Base-by-base conservation (phyloP, 2,113 vertebrate species). In the Hystrix brachyura region DNA sequence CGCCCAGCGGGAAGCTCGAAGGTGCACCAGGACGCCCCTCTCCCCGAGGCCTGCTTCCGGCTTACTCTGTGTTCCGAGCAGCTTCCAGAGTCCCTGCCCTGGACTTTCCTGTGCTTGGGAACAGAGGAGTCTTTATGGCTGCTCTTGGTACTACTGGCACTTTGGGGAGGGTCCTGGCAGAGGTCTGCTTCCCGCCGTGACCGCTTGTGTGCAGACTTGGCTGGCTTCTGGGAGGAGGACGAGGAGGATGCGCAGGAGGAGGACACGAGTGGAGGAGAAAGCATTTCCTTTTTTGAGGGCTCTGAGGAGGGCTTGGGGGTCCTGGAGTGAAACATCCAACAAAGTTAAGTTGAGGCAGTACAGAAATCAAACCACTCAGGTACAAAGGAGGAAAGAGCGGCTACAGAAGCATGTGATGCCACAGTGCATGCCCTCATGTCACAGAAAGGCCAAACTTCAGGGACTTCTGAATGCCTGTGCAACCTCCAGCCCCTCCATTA, bases 61-160 rank as follows among this genome's bases (percentile, higher is more conserved):
- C 98, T 74, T 98, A 99, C 99, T 98, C 97, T 99, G 96, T 90
- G 85, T 21, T 78, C 98, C 51, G 98, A 96, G 0, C 91, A 83
- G 59, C 89, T 96, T 46, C 99, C 98, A 0, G 60, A 21, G 25
- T 83, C 92, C 90, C 98, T 99, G 84, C 89, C 98, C 43, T 98
- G 98, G 87, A 95, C 97, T 97, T 98, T 99, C 97, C 98, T 99
- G 98, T 98, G 98, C 98, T 99, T 99, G 95, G 95, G 64, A n/a
- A 81, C 0, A 1, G 96, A 34, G 19, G 97, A 85, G 64, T 98
- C 98, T 64, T 97, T 98, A 65, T 94, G 95, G 96, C 9, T 96
- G 95, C 91, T 98, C 88, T 76, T 98, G 55, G 96, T 78, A 78
- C 96, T 67, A 60, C 97, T 97, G 90, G 96, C 87, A 94, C 96